A percentile compares a stretch with the other conserved stretches of the same genome.
Conservation (phyloP, 1,140 invertebrate genomes). For the Sitophilus oryzae region DNA sequence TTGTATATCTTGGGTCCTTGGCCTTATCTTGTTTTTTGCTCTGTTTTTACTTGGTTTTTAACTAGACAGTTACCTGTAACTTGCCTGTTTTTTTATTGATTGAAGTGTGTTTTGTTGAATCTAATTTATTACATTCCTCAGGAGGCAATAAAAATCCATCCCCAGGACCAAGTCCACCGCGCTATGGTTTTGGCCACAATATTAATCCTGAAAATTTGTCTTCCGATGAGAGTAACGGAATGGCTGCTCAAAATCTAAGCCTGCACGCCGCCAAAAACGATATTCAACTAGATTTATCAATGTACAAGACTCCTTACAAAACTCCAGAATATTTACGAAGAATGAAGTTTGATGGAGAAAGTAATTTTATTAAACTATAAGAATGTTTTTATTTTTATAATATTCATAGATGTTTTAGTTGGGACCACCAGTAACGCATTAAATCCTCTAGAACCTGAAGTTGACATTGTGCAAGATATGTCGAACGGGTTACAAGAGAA, state of each 20-base stretch:
- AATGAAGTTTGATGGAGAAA: conserved; percentile 29
- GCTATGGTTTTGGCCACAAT: conserved; percentile 38
- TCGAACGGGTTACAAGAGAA: conserved; percentile 8
- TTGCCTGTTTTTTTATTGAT: too few species aligned
- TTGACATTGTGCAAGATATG: conserved; percentile 7
- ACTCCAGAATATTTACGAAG: conserved; percentile 32
- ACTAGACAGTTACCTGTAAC: too few species aligned
- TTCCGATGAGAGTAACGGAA: conserved; percentile 39
- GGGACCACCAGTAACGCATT: not conserved
- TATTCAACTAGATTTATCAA: conserved; percentile 36
- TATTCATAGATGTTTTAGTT: not conserved
- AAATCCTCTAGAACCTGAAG: conserved; percentile 4
- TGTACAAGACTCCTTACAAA: conserved; percentile 38
- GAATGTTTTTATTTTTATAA: not conserved
- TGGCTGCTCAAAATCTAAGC: conserved; percentile 37
- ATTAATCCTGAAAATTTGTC: conserved; percentile 30
- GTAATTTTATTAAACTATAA: not conserved
- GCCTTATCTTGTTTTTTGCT: too few species aligned
- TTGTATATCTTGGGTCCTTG: too few species aligned
- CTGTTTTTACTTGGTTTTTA: too few species aligned
- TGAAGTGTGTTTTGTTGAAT: too few species aligned
- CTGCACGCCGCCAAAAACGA: conserved; percentile 36
- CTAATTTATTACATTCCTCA: not conserved
- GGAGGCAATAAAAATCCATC: conserved; percentile 24
- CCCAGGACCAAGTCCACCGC: conserved; percentile 34